phyloP scores from a whole-genome alignment of 2,113 vertebrate species.

The Amphiprion percula region DNA sequence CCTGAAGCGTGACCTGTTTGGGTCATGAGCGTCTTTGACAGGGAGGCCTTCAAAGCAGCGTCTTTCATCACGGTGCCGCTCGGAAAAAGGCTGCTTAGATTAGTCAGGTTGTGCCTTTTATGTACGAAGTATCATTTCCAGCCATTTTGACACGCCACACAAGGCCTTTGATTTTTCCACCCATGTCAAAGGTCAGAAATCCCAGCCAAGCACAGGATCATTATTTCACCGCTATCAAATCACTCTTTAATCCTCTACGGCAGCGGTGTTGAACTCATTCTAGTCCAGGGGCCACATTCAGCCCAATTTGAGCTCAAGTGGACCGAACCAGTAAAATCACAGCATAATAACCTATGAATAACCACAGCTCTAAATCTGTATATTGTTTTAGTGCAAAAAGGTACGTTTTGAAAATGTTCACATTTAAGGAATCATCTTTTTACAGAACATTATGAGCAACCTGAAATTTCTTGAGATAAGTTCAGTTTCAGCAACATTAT shows the following conservation, averaged over 20 bases:
- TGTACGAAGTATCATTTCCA: slow-evolving; percentile 59
- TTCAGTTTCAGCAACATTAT: too few relatives aligned
- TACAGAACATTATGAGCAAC: too few relatives aligned
- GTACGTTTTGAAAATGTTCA: too few relatives aligned
- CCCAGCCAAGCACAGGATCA: slow-evolving; percentile 53
- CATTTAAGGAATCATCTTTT: too few relatives aligned
- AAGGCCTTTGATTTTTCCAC: slow-evolving; percentile 62
- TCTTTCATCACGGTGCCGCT: slow-evolving; percentile 56
- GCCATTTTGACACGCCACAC: slow-evolving; percentile 40
- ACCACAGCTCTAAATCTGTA: too few relatives aligned
- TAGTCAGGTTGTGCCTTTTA: slow-evolving; percentile 58
- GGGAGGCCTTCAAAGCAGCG: slow-evolving; percentile 64
- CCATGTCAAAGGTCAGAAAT: slow-evolving; percentile 71
- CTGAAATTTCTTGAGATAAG: too few relatives aligned
- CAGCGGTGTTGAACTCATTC: too few relatives aligned
- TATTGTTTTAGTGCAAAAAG: too few relatives aligned
- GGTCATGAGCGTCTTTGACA: slow-evolving; percentile 51
- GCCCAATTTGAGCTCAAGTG: too few relatives aligned
- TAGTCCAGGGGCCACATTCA: too few relatives aligned
- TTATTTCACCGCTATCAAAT: slow-evolving; percentile 64
- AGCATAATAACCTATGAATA: too few relatives aligned
- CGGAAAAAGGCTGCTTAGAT: slow-evolving; percentile 42
- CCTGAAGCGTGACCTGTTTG: slow-evolving; percentile 59
- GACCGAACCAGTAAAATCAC: too few relatives aligned
- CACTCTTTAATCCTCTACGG: slow-evolving; percentile 49